Percentiles rank a stretch among this genome's conserved stretches.
Evolutionary conservation across 53 echinoderm and acorn worm species (phyloP).

Genomic region (Paracentrotus lividus): DNA sequence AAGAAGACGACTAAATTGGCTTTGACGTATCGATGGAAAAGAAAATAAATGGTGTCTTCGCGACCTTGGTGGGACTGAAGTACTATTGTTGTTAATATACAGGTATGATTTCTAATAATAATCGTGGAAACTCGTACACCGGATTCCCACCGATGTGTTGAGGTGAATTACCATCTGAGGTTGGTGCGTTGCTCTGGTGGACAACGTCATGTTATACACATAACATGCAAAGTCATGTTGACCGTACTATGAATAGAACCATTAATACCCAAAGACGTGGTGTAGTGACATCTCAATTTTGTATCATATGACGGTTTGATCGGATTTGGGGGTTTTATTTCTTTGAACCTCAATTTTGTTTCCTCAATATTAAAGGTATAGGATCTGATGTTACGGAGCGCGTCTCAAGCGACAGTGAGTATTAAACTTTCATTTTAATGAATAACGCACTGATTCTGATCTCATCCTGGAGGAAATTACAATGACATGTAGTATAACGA

Average conservation of each 20-base stretch:
- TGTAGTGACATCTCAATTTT: constrained; percentile 19
- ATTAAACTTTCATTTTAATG: neutral
- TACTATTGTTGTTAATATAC: neutral
- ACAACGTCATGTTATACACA: neutral
- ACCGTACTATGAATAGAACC: neutral
- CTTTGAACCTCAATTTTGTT: neutral
- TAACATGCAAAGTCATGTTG: neutral
- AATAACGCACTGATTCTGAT: neutral
- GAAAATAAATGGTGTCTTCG: neutral
- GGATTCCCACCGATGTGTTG: neutral
- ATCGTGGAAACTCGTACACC: constrained; percentile 10
- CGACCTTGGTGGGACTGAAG: neutral
- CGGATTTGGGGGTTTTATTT: neutral
- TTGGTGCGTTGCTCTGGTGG: neutral
- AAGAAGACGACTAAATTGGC: constrained; percentile 7
- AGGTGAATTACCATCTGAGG: neutral
- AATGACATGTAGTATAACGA: too few species aligned
- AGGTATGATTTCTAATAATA: neutral
- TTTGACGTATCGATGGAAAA: neutral
- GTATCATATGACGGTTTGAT: constrained; percentile 1
- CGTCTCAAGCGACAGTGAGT: neutral
- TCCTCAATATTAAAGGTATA: neutral
- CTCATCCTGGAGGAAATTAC: neutral
- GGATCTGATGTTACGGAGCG: neutral
- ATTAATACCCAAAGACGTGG: neutral